These are phyloP conservation scores for Plagodis dolabraria DNA, from an alignment of 2,888 invertebrate genomes.

Conservation along the genomic window DNA sequence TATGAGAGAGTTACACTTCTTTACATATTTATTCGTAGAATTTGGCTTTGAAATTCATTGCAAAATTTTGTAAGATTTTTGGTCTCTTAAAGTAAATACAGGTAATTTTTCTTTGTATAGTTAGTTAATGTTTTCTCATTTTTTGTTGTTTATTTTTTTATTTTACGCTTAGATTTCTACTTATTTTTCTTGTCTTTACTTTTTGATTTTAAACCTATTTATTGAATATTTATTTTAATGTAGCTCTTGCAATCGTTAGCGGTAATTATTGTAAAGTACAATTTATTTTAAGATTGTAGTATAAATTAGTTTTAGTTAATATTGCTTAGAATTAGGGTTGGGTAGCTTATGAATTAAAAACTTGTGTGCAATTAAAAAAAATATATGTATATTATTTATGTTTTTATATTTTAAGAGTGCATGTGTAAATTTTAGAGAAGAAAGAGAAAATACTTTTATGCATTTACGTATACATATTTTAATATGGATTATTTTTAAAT, in stretches of 20 bases:
- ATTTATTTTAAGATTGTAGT: slow-evolving; percentile 26
- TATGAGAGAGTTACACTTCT: too few relatives aligned
- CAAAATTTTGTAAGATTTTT: too few relatives aligned
- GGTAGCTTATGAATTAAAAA: slow-evolving; percentile 26
- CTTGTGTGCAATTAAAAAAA: slow-evolving; percentile 31
- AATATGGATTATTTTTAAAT: slow-evolving; percentile 1
- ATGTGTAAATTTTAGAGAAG: slow-evolving; percentile 1
- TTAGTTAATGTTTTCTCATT: neutral
- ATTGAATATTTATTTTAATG: slow-evolving; percentile 36
- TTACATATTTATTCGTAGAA: too few relatives aligned
- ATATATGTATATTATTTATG: slow-evolving; percentile 8
- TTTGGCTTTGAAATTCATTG: too few relatives aligned
- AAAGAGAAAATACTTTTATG: slow-evolving; percentile 1
- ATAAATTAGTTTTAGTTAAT: slow-evolving; percentile 8
- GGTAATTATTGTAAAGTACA: slow-evolving; percentile 36
- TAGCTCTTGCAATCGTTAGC: slow-evolving; percentile 20
- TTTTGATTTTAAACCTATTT: slow-evolving; percentile 32
- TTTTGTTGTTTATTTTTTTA: slow-evolving; percentile 4
- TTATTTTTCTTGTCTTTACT: slow-evolving; percentile 21
- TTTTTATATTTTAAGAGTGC: neutral
- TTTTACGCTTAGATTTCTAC: slow-evolving; percentile 26
- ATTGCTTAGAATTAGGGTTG: slow-evolving; percentile 5
- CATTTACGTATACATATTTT: slow-evolving; percentile 12
- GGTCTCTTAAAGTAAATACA: neutral
- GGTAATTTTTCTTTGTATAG: neutral